Percentiles rank a stretch among this genome's conserved stretches.
Conservation (phyloP, 2,797 vertebrate genomes). For the Halcyon smyrnensis region DNA sequence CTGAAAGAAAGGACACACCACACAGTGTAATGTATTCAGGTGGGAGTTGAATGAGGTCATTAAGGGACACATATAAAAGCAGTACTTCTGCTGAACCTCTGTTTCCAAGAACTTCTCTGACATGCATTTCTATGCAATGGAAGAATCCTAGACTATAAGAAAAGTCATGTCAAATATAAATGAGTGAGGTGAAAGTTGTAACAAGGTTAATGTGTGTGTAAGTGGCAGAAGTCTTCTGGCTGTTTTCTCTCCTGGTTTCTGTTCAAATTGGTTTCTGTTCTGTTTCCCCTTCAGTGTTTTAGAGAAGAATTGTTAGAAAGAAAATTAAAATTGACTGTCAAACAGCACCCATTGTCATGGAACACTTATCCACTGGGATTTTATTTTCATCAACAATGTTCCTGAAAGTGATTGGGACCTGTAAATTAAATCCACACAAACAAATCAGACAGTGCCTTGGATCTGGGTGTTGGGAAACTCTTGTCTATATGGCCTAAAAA, state of each 20-base stretch:
- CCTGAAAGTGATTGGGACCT: neutral
- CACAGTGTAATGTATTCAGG: neutral
- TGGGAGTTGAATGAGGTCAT: neutral
- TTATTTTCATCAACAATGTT: neutral
- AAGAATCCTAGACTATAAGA: neutral
- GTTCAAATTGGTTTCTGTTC: neutral
- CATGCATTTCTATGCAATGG: neutral
- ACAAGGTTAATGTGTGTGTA: fast-evolving
- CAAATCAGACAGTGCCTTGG: neutral
- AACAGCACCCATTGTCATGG: neutral
- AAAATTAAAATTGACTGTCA: neutral
- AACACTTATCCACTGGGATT: neutral
- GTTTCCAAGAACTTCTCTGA: neutral
- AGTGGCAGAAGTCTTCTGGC: neutral
- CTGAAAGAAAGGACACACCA: neutral
- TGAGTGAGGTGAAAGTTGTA: neutral
- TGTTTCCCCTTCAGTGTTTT: neutral
- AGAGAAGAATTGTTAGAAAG: neutral
- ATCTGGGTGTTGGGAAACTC: neutral
- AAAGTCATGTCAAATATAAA: neutral
- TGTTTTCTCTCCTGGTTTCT: neutral
- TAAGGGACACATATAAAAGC: neutral
- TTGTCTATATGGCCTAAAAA: neutral
- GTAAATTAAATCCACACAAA: neutral
- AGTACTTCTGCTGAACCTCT: neutral